Evolutionary conservation across 2,797 vertebrate genomes (phyloP).

Genomic region (Sphenodon punctatus): DNA sequence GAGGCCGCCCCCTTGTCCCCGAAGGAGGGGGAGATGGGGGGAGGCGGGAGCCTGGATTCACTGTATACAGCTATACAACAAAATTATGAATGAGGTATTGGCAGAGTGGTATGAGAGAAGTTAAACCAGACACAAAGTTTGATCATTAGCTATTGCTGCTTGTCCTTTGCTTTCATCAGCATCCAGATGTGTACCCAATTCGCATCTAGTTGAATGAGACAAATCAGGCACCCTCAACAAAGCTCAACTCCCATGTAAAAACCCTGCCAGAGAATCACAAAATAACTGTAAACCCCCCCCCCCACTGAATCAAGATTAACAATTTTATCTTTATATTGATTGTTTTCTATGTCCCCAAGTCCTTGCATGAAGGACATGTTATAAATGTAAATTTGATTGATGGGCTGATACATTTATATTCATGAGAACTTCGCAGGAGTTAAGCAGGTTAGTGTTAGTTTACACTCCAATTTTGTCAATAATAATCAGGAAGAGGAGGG

Average conservation of each 20-base stretch:
- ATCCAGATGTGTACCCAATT: not conserved
- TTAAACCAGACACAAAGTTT: not conserved
- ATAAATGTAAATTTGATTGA: slow-evolving; percentile 60
- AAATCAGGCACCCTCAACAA: not conserved
- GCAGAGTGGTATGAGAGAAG: not conserved
- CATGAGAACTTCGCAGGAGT: slow-evolving; percentile 42
- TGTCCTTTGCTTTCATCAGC: not conserved
- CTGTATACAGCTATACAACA: too few relatives aligned
- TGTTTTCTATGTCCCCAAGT: slow-evolving; percentile 33
- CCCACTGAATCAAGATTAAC: slow-evolving; percentile 27
- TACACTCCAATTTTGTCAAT: slow-evolving; percentile 55
- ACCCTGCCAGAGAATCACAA: not conserved
- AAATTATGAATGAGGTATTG: not conserved
- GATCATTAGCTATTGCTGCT: not conserved
- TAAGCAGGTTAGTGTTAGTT: slow-evolving; percentile 61
- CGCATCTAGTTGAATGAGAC: not conserved
- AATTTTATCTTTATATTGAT: slow-evolving; percentile 51
- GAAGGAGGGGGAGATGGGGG: too few relatives aligned
- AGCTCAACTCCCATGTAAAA: accelerated
- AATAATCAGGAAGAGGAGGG: slow-evolving; percentile 38
- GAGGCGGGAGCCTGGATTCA: too few relatives aligned
- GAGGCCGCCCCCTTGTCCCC: too few relatives aligned
- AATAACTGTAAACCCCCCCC: not conserved
- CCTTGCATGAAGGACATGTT: slow-evolving; percentile 56
- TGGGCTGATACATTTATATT: slow-evolving; percentile 64